Conservation (phyloP, 2,797 vertebrate species). For the Poecilia picta region DNA sequence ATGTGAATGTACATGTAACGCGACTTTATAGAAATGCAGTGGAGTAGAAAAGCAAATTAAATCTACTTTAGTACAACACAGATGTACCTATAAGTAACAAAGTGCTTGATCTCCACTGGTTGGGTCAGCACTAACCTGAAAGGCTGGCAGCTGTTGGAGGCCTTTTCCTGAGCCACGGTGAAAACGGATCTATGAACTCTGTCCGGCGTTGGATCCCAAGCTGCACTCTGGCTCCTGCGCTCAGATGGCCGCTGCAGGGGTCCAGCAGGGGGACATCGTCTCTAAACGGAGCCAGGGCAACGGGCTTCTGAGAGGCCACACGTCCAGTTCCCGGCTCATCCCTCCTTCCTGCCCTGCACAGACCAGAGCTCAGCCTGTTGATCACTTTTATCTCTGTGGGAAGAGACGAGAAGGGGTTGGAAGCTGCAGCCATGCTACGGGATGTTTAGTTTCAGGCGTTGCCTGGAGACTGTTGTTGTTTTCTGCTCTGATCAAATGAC, state of each 20-base stretch:
- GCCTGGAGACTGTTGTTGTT: conserved; percentile 65
- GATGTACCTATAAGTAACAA: too few relatives aligned
- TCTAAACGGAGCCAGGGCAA: conserved; percentile 63
- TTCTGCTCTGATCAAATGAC: conserved; percentile 50
- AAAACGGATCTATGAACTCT: conserved; percentile 62
- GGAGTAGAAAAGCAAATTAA: too few relatives aligned
- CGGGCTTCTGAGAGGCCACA: neutral
- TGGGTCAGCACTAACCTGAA: conserved; percentile 41
- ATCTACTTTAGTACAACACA: too few relatives aligned
- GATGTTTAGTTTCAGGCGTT: conserved; percentile 43
- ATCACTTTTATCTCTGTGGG: conserved; percentile 41
- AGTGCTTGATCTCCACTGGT: conserved; percentile 38
- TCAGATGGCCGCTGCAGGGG: conserved; percentile 74
- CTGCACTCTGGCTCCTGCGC: conserved; percentile 67
- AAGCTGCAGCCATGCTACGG: conserved; percentile 30
- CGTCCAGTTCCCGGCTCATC: conserved; percentile 6
- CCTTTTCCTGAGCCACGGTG: conserved; percentile 55
- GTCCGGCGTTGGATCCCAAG: conserved; percentile 56
- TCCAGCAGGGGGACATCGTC: conserved; percentile 69
- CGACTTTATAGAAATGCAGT: too few relatives aligned
- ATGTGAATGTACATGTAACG: too few relatives aligned
- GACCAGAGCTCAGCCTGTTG: conserved; percentile 36
- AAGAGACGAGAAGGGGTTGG: conserved; percentile 26
- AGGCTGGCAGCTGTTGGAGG: conserved; percentile 42
- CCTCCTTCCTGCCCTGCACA: conserved; percentile 16